Base-by-base conservation (phyloP, 2,888 invertebrate species). In the Tetragonisca angustula region DNA sequence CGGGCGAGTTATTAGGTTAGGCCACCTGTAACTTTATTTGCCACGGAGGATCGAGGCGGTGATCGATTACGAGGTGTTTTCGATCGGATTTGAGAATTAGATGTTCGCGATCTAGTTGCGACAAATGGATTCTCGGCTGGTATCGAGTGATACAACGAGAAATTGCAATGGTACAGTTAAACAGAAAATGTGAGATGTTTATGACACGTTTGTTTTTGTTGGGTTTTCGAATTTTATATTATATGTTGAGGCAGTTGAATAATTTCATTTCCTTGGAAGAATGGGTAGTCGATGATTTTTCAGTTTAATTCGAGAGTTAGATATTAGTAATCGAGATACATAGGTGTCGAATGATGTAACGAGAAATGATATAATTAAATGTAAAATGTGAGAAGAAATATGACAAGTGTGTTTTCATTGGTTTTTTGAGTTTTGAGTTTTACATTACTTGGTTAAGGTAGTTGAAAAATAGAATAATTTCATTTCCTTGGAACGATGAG, bases 1-100 rank as follows among this genome's bases (percentile, higher is more conserved):
- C 43, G 6, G 19, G 6, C n/a, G 19, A n/a, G 32, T 59, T 74
- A 82, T 74, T 70, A 17, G 65, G 64, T 59, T 70, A 80, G 13
- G n/a, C 4, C n/a, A 36, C 15, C n/a, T 56, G 56, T 13, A 56
- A 56, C n/a, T 56, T 56, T 56, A 15, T 15, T 56, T n/a, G 56
- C n/a, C 15, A 15, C n/a, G 56, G n/a, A n/a, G 56, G 13, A 56
- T 56, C 21, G 56, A 56, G 5, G 56, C n/a, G 56, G 15, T 56
- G n/a, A n/a, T 56, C 11, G 56, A n/a, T 56, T 56, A 56, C 13
- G n/a, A 36, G 36, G 9, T n/a, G 11, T n/a, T 56, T 13, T n/a
- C n/a, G n/a, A 21, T n/a, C 21, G n/a, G 56, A 56, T n/a, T 56
- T 56, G 56, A 5, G n/a, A 56, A 56, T 56, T n/a, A n/a, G 56